Percentiles rank a stretch among this genome's conserved stretches.
Conservation (phyloP, 2,888 invertebrate species). For the Caenorhabditis uteleia region DNA sequence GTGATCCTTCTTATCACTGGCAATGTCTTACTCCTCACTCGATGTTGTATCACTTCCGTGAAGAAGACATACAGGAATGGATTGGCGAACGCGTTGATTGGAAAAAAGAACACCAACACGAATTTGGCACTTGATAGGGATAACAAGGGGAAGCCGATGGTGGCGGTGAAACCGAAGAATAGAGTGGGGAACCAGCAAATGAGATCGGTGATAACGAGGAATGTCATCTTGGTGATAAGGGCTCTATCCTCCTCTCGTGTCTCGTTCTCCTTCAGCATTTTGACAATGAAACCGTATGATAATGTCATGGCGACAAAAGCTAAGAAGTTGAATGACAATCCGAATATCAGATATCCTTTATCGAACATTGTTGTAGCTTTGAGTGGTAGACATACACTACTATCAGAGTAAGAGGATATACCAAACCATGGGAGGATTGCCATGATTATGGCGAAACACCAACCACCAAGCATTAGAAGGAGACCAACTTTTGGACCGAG, state of each 20-base stretch:
- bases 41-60: slow-evolving; percentile 76
- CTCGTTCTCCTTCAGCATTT: slow-evolving; percentile 51
- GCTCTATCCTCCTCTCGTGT: slow-evolving; percentile 59
- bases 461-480: slow-evolving; percentile 71
- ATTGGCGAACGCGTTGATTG: slow-evolving; percentile 95
- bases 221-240: slow-evolving; percentile 78
- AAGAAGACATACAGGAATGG: slow-evolving; percentile 96
- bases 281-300: slow-evolving; percentile 60
- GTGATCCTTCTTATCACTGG: slow-evolving; percentile 49
- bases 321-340: slow-evolving; percentile 86
- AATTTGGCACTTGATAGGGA: slow-evolving; percentile 92
- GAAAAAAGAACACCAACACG: slow-evolving; percentile 89
- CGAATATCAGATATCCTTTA: slow-evolving; percentile 53
- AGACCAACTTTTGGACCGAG: slow-evolving; percentile 71
- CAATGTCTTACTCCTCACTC: slow-evolving; percentile 50
- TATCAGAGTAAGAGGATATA: slow-evolving; percentile 91
- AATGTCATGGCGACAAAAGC: slow-evolving; percentile 93
- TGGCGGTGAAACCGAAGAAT: slow-evolving; percentile 82
- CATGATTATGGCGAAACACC: slow-evolving; percentile 74
- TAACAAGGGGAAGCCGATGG: slow-evolving; percentile 87
- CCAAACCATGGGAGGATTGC: slow-evolving; percentile 88
- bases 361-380: slow-evolving; percentile 83
- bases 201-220: slow-evolving; percentile 94
- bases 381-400: slow-evolving; percentile 94
- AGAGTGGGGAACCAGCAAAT: slow-evolving; percentile 98